Evolutionary conservation across 2,797 vertebrate genomes (phyloP).

Genomic region (Scleropages formosus): DNA sequence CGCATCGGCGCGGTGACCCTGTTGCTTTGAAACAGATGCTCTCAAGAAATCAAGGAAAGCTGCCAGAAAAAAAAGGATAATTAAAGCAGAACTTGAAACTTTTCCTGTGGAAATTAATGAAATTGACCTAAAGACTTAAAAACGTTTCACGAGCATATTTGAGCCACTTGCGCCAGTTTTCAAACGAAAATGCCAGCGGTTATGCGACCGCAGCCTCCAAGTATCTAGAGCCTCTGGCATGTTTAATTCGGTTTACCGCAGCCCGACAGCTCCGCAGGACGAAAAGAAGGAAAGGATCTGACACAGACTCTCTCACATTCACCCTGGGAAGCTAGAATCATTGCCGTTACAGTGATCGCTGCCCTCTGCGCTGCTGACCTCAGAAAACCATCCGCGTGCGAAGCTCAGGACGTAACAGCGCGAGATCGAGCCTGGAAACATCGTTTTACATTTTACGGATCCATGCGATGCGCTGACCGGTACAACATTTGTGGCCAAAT

Average conservation of each 20-base stretch:
- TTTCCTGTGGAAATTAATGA: no score
- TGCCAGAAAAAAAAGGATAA: no score
- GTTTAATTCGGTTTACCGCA: conserved; percentile 5
- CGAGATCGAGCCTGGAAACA: no score
- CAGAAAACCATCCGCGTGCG: not conserved
- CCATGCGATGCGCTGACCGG: no score
- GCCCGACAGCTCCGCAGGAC: not conserved
- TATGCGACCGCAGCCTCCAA: not conserved
- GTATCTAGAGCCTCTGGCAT: not conserved
- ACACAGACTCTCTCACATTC: not conserved
- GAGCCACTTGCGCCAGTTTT: not conserved
- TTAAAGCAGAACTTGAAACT: no score
- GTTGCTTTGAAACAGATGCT: no score
- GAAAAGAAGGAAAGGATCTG: not conserved
- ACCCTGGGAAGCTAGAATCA: not conserved
- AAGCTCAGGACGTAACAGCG: not conserved
- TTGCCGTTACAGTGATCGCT: conserved; percentile 2
- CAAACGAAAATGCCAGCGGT: not conserved
- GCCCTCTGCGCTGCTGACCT: not conserved
- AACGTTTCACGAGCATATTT: no score
- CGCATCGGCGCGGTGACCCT: no score
- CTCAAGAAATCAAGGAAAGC: no score
- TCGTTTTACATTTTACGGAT: no score
- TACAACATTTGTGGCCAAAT: no score
- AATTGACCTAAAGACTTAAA: no score